Evolutionary conservation across 2,888 invertebrate genomes (phyloP).

Genomic region (Pristionchus arcanus): DNA sequence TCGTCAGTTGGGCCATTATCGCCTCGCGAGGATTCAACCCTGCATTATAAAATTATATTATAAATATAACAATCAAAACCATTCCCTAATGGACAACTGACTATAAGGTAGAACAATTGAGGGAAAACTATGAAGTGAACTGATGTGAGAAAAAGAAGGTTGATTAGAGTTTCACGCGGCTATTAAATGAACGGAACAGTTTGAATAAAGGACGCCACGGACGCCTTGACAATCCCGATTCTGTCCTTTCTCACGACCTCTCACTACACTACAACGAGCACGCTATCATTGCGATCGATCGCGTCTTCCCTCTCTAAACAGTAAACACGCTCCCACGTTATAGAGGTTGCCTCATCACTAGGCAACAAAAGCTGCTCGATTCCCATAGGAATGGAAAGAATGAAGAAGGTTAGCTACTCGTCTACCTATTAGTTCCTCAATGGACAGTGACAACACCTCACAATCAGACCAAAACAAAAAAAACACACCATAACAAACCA

Average conservation of each 20-base stretch:
- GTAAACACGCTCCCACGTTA: neutral
- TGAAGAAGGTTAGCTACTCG: too few relatives aligned
- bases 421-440: too few relatives aligned
- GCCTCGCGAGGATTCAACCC: constrained; percentile 32
- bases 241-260: neutral
- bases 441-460: too few relatives aligned
- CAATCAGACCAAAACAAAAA: neutral
- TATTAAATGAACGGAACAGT: neutral
- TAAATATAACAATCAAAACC: too few relatives aligned
- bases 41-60: neutral
- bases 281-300: constrained; percentile 46
- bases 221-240: neutral
- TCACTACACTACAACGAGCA: constrained; percentile 34
- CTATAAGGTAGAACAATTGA: too few relatives aligned
- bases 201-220: neutral
- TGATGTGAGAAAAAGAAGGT: too few relatives aligned
- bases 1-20: constrained; percentile 39
- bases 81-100: too few relatives aligned
- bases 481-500: neutral
- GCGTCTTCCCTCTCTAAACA: neutral
- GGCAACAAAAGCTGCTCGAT: neutral
- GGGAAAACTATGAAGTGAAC: too few relatives aligned
- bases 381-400: neutral
- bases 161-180: neutral
- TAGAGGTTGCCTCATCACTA: neutral